Conservation (phyloP, 2,113 vertebrate genomes). For the Tachysurus fulvidraco region DNA sequence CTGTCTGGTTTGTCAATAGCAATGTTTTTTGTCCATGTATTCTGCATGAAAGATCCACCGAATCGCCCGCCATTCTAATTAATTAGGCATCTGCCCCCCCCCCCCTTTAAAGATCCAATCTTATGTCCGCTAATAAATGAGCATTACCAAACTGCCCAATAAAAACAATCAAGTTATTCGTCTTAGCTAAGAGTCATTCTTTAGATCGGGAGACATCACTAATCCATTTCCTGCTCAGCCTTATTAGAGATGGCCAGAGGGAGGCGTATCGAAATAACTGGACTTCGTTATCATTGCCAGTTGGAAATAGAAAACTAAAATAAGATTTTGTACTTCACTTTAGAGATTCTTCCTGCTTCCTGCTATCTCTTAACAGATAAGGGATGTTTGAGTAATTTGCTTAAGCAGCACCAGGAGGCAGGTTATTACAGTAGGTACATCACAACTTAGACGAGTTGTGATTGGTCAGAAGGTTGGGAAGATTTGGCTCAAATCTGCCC, state of each 20-base stretch:
- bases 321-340: background rate
- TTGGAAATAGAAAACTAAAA: background rate
- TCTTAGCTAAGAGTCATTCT: background rate
- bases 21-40: background rate
- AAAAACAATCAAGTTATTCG: slow-evolving; percentile 32
- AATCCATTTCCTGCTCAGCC: slow-evolving; percentile 3
- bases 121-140: background rate
- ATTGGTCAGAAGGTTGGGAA: too few species aligned
- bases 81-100: background rate
- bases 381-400: background rate
- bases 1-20: slow-evolving; percentile 41
- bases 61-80: background rate
- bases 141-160: slow-evolving; percentile 5
- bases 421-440: background rate
- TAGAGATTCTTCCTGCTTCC: background rate
- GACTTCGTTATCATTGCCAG: background rate
- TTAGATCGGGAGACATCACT: slow-evolving; percentile 21
- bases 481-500: background rate
- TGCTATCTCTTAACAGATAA: background rate
- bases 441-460: too few species aligned
- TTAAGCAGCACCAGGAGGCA: background rate
- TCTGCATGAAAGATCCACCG: background rate
- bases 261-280: slow-evolving; percentile 1
- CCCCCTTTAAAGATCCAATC: slow-evolving; percentile 24
- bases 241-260: slow-evolving; percentile 16